Percentiles rank a stretch among this genome's conserved stretches.
These are phyloP conservation scores for Gallinago nigripennis DNA, from an alignment of 2,797 vertebrate genomes.

Conservation along the genomic window DNA sequence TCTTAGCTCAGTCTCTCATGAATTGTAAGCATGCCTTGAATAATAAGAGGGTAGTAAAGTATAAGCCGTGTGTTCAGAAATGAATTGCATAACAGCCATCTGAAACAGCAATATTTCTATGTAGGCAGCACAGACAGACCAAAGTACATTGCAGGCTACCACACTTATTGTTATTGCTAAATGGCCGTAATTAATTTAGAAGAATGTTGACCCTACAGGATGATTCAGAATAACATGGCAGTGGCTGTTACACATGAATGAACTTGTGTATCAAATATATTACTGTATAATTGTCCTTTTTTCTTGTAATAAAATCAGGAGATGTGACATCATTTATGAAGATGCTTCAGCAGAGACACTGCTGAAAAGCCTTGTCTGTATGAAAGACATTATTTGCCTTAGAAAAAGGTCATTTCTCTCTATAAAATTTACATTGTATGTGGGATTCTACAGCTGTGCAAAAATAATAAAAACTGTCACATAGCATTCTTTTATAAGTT, in stretches of 20 bases:
- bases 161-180: slow-evolving; percentile 51
- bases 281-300: slow-evolving; percentile 47
- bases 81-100: background rate
- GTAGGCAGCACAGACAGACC: slow-evolving; percentile 40
- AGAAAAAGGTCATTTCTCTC: slow-evolving; percentile 20
- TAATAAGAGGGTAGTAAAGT: slow-evolving; percentile 19
- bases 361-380: background rate
- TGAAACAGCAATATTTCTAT: slow-evolving; percentile 37
- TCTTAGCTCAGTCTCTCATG: slow-evolving; percentile 48
- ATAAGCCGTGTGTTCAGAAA: background rate
- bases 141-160: slow-evolving; percentile 9
- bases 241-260: background rate
- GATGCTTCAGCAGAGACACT: background rate
- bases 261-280: background rate
- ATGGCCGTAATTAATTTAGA: slow-evolving; percentile 68
- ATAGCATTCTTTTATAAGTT: background rate
- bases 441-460: background rate
- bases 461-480: background rate
- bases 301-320: slow-evolving; percentile 49
- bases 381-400: slow-evolving; percentile 38
- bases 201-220: slow-evolving; percentile 29
- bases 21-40: slow-evolving; percentile 42
- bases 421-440: background rate
- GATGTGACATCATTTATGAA: slow-evolving; percentile 18
- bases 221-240: slow-evolving; percentile 28